Percentiles rank a stretch among this genome's conserved stretches.
Evolutionary conservation across 2,113 vertebrate species (phyloP).

Genomic region (Cebidichthys violaceus): DNA sequence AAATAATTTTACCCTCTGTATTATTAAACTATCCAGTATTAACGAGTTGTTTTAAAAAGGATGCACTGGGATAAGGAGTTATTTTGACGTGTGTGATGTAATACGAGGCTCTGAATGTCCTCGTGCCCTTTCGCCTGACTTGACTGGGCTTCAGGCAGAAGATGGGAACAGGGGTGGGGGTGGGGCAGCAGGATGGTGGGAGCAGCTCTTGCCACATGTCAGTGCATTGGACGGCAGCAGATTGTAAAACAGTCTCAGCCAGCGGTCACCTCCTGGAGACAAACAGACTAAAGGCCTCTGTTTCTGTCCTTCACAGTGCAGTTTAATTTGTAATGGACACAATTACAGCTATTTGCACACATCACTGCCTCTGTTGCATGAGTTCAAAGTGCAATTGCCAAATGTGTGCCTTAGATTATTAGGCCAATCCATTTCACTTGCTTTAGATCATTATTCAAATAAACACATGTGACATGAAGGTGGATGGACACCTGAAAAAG

Average conservation of each 20-base stretch:
- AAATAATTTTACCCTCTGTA: background rate
- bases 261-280: slow-evolving; percentile 34
- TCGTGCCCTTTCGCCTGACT: slow-evolving; percentile 48
- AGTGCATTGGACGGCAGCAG: slow-evolving; percentile 65
- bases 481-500: background rate
- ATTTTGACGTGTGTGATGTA: slow-evolving; percentile 8
- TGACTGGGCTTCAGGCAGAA: slow-evolving; percentile 46
- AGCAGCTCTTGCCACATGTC: slow-evolving; percentile 74
- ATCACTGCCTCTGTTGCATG: background rate
- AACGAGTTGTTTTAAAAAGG: background rate
- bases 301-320: slow-evolving; percentile 35
- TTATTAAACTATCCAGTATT: background rate
- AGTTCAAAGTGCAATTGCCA: background rate
- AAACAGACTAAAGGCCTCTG: slow-evolving; percentile 34
- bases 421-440: background rate
- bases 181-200: slow-evolving; percentile 47
- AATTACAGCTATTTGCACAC: slow-evolving; percentile 11
- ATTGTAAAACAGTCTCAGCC: slow-evolving; percentile 61
- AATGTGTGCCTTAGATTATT: background rate
- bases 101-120: slow-evolving; percentile 31
- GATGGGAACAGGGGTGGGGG: slow-evolving; percentile 55
- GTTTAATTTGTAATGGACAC: slow-evolving; percentile 23
- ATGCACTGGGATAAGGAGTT: background rate
- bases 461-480: background rate
- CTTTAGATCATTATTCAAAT: slow-evolving; percentile 7